phyloP scores from a whole-genome alignment of 2,888 invertebrate genomes.

The Amblyteles armatorius region DNA sequence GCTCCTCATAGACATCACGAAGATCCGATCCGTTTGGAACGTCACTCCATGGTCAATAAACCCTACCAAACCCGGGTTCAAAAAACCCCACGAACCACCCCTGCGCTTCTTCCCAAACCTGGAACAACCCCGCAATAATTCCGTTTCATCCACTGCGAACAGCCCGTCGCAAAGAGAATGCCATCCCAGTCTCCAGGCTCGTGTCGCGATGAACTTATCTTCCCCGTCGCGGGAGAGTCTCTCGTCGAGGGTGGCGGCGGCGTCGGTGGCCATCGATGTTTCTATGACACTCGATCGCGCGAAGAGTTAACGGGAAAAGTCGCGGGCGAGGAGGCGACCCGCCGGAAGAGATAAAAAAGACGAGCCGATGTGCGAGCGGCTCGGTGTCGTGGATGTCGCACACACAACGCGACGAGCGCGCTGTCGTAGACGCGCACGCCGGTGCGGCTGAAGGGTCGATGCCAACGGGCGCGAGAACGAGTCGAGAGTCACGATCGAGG shows the following conservation, averaged over 20 bases:
- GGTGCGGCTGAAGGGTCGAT: conserved; percentile 63
- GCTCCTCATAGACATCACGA: too few relatives aligned
- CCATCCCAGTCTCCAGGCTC: not conserved
- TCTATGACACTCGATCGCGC: conserved; percentile 58
- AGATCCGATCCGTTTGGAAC: not conserved
- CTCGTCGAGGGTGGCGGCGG: conserved; percentile 20
- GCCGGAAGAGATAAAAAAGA: conserved; percentile 67
- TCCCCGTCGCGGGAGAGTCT: not conserved
- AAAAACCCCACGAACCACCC: too few relatives aligned
- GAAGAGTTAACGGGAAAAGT: conserved; percentile 56
- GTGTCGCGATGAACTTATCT: conserved; percentile 9
- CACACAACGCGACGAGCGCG: conserved; percentile 21
- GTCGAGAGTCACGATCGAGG: conserved; percentile 67
- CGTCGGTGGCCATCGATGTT: conserved; percentile 23
- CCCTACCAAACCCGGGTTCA: too few relatives aligned
- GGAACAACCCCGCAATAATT: not conserved
- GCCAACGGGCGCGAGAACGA: conserved; percentile 65
- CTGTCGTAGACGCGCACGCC: conserved; percentile 35
- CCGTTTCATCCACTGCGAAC: not conserved
- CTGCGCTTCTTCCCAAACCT: not conserved
- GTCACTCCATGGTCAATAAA: not conserved
- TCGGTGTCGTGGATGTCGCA: not conserved
- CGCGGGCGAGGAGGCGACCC: conserved; percentile 62
- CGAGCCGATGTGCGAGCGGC: conserved; percentile 58
- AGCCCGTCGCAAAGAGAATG: not conserved